Base-by-base conservation (phyloP, 1,140 invertebrate species). In the Macrocentrus cingulum region DNA sequence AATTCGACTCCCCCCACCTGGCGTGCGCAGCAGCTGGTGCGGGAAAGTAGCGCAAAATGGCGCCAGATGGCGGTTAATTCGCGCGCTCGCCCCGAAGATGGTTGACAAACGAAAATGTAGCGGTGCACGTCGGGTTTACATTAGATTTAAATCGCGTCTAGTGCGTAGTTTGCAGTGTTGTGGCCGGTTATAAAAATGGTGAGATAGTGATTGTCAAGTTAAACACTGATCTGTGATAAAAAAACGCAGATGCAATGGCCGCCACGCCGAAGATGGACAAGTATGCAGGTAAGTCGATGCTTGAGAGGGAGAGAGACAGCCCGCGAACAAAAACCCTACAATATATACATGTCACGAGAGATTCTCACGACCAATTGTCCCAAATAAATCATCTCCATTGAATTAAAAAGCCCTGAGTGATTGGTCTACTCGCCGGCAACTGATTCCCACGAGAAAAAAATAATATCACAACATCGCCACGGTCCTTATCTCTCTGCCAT, bases 31-130 rank as follows among this genome's bases (percentile, higher is more conserved):
- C n/a, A n/a, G n/a, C n/a, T n/a, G n/a, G n/a, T n/a, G n/a, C n/a
- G n/a, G n/a, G n/a, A n/a, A n/a, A n/a, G 3, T n/a, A 8, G 7
- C 15, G 8, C 15, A n/a, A 11, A 39, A 39, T 39, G 19, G 59
- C 67, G 54, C 13, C 7, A 36, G 70, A 68, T 69, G 64, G 60
- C 67, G 56, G 25, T 50, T 22, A 6, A 44, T 42, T 53, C 54
- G 54, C 56, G 62, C 48, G 53, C 53, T 51, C 56, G 37, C 55
- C 61, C 63, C 61, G 64, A 76, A 75, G 65, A 77, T 77, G 75
- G 75, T 75, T 68, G 75, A 75, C 71, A 74, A 71, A 74, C 71
- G 68, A 74, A 76, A 75, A 76, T 75, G 75, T 76, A 76, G 75
- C 74, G 72, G 73, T 75, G 69, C 68, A 69, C 67, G 68, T 74